A percentile compares a stretch with the other conserved stretches of the same genome.
These are phyloP conservation scores for Atherix ibis DNA, from an alignment of 2,888 invertebrate genomes.

Conservation along the genomic window DNA sequence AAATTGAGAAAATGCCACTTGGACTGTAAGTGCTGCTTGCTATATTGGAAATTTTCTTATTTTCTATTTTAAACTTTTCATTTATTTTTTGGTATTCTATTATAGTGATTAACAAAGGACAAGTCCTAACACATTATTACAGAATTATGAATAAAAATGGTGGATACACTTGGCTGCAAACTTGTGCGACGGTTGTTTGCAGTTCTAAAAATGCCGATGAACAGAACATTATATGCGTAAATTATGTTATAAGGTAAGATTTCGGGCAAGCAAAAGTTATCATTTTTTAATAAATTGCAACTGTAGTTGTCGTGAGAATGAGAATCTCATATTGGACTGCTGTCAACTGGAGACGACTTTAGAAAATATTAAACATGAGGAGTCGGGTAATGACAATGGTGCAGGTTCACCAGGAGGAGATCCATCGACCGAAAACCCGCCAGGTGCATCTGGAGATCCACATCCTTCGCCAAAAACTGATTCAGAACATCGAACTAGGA, in stretches of 20 bases:
- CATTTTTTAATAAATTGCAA: too few relatives aligned
- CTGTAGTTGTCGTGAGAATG: conserved; percentile 47
- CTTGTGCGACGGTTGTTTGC: conserved; percentile 92
- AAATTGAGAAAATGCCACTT: conserved; percentile 87
- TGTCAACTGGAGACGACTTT: conserved; percentile 79
- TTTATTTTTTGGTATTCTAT: conserved; percentile 15
- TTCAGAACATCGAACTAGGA: conserved; percentile 17
- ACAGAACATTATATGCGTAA: conserved; percentile 93
- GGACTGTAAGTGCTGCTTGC: conserved; percentile 63
- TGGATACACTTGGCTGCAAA: conserved; percentile 93
- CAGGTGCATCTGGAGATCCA: conserved; percentile 30
- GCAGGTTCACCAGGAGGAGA: conserved; percentile 81
- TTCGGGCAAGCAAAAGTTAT: not conserved
- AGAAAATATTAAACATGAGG: conserved; percentile 66
- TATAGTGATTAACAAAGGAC: conserved; percentile 90
- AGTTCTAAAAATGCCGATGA: conserved; percentile 92
- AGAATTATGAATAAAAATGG: conserved; percentile 92
- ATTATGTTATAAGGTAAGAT: conserved; percentile 82
- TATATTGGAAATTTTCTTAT: not conserved
- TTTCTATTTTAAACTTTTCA: conserved; percentile 7
- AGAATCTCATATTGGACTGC: conserved; percentile 84
- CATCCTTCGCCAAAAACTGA: conserved; percentile 34
- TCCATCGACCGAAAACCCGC: conserved; percentile 36
- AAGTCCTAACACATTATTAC: conserved; percentile 91
- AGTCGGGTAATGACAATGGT: conserved; percentile 56